Base-by-base conservation (phyloP, 2,797 vertebrate genomes). In the Phataginus tetradactyla region DNA sequence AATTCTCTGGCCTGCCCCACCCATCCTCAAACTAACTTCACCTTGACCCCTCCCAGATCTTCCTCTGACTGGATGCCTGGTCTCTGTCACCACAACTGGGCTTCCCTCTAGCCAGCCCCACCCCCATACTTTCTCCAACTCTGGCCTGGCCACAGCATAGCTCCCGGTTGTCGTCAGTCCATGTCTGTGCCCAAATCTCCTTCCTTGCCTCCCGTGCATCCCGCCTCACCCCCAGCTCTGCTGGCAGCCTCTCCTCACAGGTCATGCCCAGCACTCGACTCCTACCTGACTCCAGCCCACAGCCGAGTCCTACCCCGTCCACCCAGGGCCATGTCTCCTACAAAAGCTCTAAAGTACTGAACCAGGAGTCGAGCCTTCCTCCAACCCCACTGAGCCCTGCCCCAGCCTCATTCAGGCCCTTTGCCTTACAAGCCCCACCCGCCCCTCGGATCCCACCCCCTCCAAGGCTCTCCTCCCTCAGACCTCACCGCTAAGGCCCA, bases 121-220 rank as follows among this genome's bases (percentile, higher is more conserved):
- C 0, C 1, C 1, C 64, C 42, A 53, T 0, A 5, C 69, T 53
- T 45, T 80, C 49, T 75, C 21, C 37, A 51, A n/a, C 14, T 51
- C 42, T 42, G 14, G 79, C 55, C 63, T 42, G 14, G 79, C 55
- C 63, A 90, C 57, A 68, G 29, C 3, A 1, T 13, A 74, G 72
- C n/a, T 15, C 10, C 13, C 59, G 59, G 7, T 4, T 8, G 53
- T 45, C 21, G 37, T 37, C 94, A 53, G 27, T 72, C 49, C n/a
- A 12, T 55, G 55, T 12, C 3, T 25, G 78, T 1, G 4, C 9
- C 49, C 64, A 20, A 37, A 45, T 20, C n/a, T 64, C 59, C 87
- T 12, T 39, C 92, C 59, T 85, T 6, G n/a, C 23, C 29, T 45
- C 66, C 34, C 14, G 14, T 3, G n/a, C 25, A 87, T 57, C 3